Evolutionary conservation across 2,888 invertebrate genomes (phyloP).

Genomic region (Hirtodrosophila duncani): DNA sequence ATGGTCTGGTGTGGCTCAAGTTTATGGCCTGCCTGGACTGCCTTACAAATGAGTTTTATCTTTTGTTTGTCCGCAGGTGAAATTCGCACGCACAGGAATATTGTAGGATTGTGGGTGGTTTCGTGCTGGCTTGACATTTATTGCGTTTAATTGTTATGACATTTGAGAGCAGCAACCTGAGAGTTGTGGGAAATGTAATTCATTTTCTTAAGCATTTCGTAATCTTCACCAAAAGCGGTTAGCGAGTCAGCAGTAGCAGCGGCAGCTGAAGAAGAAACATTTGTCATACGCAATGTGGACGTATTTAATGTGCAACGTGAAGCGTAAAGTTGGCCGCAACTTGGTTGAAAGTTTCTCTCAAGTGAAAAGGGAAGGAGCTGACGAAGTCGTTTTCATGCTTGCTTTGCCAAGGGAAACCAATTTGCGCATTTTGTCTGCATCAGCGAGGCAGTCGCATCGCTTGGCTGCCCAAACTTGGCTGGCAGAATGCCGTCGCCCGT

Average conservation of each 20-base stretch:
- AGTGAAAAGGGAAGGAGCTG: slow-evolving; percentile 4
- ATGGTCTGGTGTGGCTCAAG: no score
- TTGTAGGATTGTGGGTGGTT: slow-evolving; percentile 13
- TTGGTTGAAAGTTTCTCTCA: slow-evolving; percentile 14
- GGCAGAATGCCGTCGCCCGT: no score
- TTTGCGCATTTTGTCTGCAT: slow-evolving; percentile 44
- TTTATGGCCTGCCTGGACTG: slow-evolving; percentile 21
- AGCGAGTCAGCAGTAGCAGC: slow-evolving; percentile 14
- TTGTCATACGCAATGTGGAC: slow-evolving; percentile 30
- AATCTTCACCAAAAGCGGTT: slow-evolving; percentile 10
- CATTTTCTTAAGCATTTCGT: slow-evolving; percentile 12
- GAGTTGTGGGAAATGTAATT: no score
- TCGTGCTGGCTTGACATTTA: slow-evolving; percentile 20
- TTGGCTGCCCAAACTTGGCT: slow-evolving; percentile 1
- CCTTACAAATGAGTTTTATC: slow-evolving; percentile 29
- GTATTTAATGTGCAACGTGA: slow-evolving; percentile 19
- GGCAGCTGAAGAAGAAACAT: slow-evolving; percentile 6
- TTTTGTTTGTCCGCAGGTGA: background rate
- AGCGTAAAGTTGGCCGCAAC: slow-evolving; percentile 24
- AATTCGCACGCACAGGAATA: slow-evolving; percentile 16
- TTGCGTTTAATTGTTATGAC: slow-evolving; percentile 40
- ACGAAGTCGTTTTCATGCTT: slow-evolving; percentile 48
- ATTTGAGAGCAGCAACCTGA: slow-evolving; percentile 28
- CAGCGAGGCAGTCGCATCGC: slow-evolving; percentile 12
- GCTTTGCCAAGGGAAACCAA: slow-evolving; percentile 42